Percentiles rank a stretch among this genome's conserved stretches.
These are phyloP conservation scores for Delia radicum DNA, from an alignment of 1,140 invertebrate genomes.

Conservation along the genomic window DNA sequence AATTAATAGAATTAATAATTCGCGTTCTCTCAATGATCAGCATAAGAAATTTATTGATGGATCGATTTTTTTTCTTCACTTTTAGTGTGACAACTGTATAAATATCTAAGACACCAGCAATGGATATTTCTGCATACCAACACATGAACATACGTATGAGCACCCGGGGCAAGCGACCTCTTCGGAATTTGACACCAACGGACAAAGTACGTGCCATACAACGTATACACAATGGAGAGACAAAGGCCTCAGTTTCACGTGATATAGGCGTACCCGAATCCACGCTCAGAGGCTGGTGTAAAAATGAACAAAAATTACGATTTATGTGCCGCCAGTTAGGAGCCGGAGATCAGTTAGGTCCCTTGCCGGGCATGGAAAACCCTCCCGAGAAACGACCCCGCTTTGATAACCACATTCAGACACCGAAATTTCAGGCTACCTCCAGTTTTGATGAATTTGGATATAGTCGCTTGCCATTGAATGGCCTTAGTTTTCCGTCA, in stretches of 20 bases:
- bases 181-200: conserved; percentile 65
- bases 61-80: neutral
- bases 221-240: conserved; percentile 74
- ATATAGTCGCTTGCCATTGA: conserved; percentile 24
- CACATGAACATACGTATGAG: conserved; percentile 30
- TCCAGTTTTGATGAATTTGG: conserved; percentile 26
- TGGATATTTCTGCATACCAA: conserved; percentile 28
- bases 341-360: conserved; percentile 56
- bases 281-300: conserved; percentile 77
- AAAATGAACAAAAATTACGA: conserved; percentile 72
- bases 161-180: conserved; percentile 64
- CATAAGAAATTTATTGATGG: too few species aligned
- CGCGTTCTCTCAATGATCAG: too few species aligned
- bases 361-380: conserved; percentile 30
- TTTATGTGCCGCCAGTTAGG: conserved; percentile 65
- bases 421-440: conserved; percentile 42
- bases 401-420: conserved; percentile 45
- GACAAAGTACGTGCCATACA: conserved; percentile 75
- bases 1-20: too few species aligned
- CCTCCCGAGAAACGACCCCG: conserved; percentile 58
- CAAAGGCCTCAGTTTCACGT: conserved; percentile 73
- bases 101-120: too few species aligned
- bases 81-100: neutral
- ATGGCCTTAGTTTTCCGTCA: conserved; percentile 36
- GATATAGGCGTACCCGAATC: conserved; percentile 78